Evolutionary conservation across 2,888 invertebrate species (phyloP).

Genomic region (Drosophila macrospina): DNA sequence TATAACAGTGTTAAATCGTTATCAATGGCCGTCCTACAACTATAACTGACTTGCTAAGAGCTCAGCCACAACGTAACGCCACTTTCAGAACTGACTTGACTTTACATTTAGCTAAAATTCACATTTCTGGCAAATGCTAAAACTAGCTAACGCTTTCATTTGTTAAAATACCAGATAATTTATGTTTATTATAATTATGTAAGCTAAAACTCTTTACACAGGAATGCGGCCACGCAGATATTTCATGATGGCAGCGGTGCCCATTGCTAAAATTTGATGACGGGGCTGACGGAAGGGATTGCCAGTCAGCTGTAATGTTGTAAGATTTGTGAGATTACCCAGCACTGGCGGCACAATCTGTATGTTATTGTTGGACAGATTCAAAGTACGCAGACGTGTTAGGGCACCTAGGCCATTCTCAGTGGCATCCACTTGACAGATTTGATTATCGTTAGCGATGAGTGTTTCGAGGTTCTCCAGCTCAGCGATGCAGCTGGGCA

Average conservation of each 20-base stretch:
- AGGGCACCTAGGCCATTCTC: constrained; percentile 88
- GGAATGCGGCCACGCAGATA: constrained; percentile 94
- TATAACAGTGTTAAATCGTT: too few species aligned
- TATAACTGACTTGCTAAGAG: too few species aligned
- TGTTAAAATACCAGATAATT: constrained; percentile 2
- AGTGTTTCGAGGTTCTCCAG: constrained; percentile 90
- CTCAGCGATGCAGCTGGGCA: constrained; percentile 91
- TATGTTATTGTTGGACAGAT: constrained; percentile 91
- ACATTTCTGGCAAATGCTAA: too few species aligned
- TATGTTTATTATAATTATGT: neutral
- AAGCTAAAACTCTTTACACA: constrained; percentile 2
- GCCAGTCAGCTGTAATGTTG: constrained; percentile 91
- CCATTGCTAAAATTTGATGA: constrained; percentile 93
- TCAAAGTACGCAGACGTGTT: constrained; percentile 88
- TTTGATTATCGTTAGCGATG: constrained; percentile 90
- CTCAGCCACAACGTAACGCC: too few species aligned
- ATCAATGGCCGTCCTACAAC: too few species aligned
- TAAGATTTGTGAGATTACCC: constrained; percentile 91
- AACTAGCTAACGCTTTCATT: neutral
- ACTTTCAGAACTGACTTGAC: too few species aligned
- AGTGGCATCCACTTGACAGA: constrained; percentile 88
- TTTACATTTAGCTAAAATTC: too few species aligned
- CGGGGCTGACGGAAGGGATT: constrained; percentile 95
- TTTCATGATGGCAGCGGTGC: constrained; percentile 91
- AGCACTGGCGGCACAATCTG: constrained; percentile 91